Conservation (phyloP, 2,113 vertebrate genomes). For the Spea bombifrons region DNA sequence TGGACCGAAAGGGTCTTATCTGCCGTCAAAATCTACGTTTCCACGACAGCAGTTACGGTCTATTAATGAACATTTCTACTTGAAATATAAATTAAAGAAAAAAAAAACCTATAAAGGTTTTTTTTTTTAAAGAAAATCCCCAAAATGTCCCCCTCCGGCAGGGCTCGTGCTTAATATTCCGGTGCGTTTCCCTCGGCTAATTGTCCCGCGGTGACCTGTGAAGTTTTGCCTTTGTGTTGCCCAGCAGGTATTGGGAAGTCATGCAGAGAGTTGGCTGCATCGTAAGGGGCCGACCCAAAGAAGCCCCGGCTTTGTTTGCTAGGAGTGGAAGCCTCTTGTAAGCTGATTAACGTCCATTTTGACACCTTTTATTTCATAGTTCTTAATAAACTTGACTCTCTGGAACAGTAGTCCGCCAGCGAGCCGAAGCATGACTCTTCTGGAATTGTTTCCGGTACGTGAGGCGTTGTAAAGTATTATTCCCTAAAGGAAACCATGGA, state of each 20-base stretch:
- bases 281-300: conserved; percentile 13
- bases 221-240: conserved; percentile 45
- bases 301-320: conserved; percentile 45
- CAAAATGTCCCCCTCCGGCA: not conserved
- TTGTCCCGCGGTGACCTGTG: conserved; percentile 52
- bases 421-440: conserved; percentile 5
- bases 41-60: no score
- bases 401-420: conserved; percentile 27
- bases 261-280: conserved; percentile 34
- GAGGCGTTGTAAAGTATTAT: conserved; percentile 9
- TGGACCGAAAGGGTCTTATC: no score
- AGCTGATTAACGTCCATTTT: conserved; percentile 49
- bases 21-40: no score
- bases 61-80: no score
- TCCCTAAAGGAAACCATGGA: conserved; percentile 50
- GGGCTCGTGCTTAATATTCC: conserved; percentile 30
- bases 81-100: no score
- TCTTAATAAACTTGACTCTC: conserved; percentile 36
- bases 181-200: conserved; percentile 52
- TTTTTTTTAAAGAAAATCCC: no score
- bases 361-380: conserved; percentile 29
- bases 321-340: conserved; percentile 42
- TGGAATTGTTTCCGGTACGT: conserved; percentile 25
- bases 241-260: conserved; percentile 14
- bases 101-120: no score